Conservation (phyloP, 2,888 invertebrate species). For the Pristionchus entomophagus region DNA sequence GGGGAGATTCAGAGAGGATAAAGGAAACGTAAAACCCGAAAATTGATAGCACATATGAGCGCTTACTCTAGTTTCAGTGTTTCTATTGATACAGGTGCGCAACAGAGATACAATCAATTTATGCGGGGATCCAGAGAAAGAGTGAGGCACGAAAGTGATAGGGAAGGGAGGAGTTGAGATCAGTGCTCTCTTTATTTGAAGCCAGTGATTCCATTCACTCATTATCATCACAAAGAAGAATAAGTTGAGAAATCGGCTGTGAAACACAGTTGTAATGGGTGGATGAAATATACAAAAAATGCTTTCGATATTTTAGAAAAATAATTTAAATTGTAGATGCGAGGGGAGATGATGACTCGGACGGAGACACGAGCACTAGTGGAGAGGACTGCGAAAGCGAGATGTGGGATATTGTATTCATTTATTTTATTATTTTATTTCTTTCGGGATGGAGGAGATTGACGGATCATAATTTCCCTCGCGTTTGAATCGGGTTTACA, state of each 20-base stretch:
- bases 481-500: background rate
- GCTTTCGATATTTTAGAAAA: no score
- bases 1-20: background rate
- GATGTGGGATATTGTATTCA: background rate
- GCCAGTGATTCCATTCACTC: background rate
- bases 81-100: no score
- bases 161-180: background rate
- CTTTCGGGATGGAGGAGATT: no score
- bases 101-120: no score
- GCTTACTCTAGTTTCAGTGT: no score
- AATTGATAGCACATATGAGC: no score
- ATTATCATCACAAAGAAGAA: background rate
- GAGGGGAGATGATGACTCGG: background rate
- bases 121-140: background rate
- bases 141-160: background rate
- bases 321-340: no score
- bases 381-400: background rate
- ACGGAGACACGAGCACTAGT: background rate
- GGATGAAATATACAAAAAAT: no score
- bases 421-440: no score
- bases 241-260: background rate
- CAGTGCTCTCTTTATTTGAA: background rate
- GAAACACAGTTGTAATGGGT: background rate
- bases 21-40: no score
- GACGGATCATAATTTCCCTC: no score